Evolutionary conservation across 2,888 invertebrate genomes (phyloP), one percentile per base, ranked within the genome.

Genomic region (Brenthis daphne): DNA sequence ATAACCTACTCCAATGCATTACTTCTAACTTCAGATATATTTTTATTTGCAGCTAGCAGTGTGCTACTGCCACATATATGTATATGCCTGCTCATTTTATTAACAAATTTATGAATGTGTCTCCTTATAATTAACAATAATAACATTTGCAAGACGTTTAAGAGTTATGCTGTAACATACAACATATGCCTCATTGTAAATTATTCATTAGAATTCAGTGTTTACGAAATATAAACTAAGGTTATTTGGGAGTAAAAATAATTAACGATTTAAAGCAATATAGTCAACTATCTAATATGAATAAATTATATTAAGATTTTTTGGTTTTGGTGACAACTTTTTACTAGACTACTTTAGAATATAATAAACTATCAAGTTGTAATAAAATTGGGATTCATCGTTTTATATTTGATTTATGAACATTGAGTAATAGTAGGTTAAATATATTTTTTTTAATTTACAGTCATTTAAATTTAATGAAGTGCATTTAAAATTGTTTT

Each of bases 241-340:
- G 8, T 61, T 60, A 16, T 67, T 60, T 37, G 66, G 51, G 54
- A 48, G 33, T 53, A 69, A 65, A 58, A 74, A 60, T 64, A 74
- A 60, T 73, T 65, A 69, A 68, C 6, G n/a, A 64, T 72, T 79
- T 80, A 78, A 82, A 85, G 82, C 83, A 81, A 81, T 84, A 79
- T 80, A 82, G 77, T 82, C 71, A 80, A 81, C 84, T 60, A 56
- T 82, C 85, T 84, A 85, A 84, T 86, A 86, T 83, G 81, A 85
- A 84, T 83, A 81, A 55, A 53, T 74, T 74, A 69, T 77, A 61
- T 63, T 57, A 63, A 51, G 68, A 77, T 71, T 77, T 80, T 79
- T 83, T 81, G 76, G 76, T 74, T 83, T 78, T 78, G 68, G 71
- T 70, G 69, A 67, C 64, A 64, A 71, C 64, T 43, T 71, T 33